phyloP scores from a whole-genome alignment of 2,888 invertebrate genomes.

The Volucella bombylans region DNA sequence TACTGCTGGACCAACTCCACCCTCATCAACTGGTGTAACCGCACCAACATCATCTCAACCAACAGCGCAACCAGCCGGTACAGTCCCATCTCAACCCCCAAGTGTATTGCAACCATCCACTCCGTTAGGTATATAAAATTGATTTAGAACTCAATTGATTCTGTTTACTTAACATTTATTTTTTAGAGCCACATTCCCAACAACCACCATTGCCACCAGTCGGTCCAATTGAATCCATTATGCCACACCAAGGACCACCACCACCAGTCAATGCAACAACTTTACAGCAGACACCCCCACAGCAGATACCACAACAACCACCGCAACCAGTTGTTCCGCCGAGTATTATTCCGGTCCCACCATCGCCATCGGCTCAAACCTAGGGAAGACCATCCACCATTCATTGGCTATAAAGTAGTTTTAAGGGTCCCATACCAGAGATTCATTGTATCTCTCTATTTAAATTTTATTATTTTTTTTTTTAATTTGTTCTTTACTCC shows the following conservation, averaged over 20 bases:
- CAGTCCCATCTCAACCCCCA: slow-evolving; percentile 50
- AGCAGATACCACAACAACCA: slow-evolving; percentile 76
- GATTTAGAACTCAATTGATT: neutral
- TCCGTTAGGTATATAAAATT: slow-evolving; percentile 43
- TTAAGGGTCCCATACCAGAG: slow-evolving; percentile 55
- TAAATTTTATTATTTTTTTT: slow-evolving; percentile 6
- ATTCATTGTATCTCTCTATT: slow-evolving; percentile 31
- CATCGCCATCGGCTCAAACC: slow-evolving; percentile 75
- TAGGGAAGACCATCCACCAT: slow-evolving; percentile 28
- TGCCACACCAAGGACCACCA: slow-evolving; percentile 76
- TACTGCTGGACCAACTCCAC: slow-evolving; percentile 62
- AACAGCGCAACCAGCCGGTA: slow-evolving; percentile 56
- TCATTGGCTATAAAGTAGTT: slow-evolving; percentile 62
- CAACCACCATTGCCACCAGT: slow-evolving; percentile 61
- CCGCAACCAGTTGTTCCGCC: slow-evolving; percentile 83
- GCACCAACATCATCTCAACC: slow-evolving; percentile 63
- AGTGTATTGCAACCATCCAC: slow-evolving; percentile 53
- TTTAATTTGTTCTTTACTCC: slow-evolving; percentile 25
- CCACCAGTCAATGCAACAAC: slow-evolving; percentile 81
- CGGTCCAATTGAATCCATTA: slow-evolving; percentile 75
- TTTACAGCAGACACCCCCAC: slow-evolving; percentile 82
- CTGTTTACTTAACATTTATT: neutral
- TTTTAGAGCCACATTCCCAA: slow-evolving; percentile 67
- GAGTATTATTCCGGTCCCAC: slow-evolving; percentile 82
- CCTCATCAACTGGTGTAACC: slow-evolving; percentile 68